phyloP scores from a whole-genome alignment of 1,140 invertebrate genomes.

The Ctenoplectra terminalis region DNA sequence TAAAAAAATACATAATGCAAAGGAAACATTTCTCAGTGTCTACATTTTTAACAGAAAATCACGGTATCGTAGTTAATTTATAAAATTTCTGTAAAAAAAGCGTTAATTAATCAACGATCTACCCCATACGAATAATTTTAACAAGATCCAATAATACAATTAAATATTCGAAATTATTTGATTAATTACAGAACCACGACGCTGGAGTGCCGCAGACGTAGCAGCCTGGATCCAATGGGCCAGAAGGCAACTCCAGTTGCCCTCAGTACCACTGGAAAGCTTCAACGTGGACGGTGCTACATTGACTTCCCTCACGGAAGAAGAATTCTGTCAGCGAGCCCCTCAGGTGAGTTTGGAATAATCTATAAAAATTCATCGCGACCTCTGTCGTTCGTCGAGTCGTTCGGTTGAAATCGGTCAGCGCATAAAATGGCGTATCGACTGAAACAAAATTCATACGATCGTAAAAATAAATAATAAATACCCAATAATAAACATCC shows the following conservation, averaged over 20 bases:
- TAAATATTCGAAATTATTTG: background rate
- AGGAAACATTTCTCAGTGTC: too few species aligned
- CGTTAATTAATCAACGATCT: too few species aligned
- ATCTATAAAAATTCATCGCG: too few species aligned
- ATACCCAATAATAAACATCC: too few species aligned
- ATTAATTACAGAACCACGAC: slow-evolving; percentile 89
- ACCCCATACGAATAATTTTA: too few species aligned
- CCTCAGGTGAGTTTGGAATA: slow-evolving; percentile 89
- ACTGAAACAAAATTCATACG: too few species aligned
- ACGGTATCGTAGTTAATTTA: too few species aligned
- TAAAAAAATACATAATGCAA: too few species aligned
- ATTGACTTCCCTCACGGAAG: slow-evolving; percentile 90
- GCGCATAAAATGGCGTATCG: background rate
- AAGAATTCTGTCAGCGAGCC: slow-evolving; percentile 92
- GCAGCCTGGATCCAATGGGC: slow-evolving; percentile 94
- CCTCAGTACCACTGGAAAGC: slow-evolving; percentile 87
- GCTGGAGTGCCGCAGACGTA: slow-evolving; percentile 92
- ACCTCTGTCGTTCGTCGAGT: background rate
- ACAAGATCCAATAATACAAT: too few species aligned
- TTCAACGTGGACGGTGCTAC: slow-evolving; percentile 91
- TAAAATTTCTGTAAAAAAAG: too few species aligned
- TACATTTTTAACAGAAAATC: too few species aligned
- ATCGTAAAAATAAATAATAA: too few species aligned
- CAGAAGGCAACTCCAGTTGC: slow-evolving; percentile 89
- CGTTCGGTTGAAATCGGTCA: slow-evolving; percentile 20